Evolutionary conservation across 2,888 invertebrate genomes (phyloP), one percentile per base, ranked within the genome.

Genomic region (Labia minor): DNA sequence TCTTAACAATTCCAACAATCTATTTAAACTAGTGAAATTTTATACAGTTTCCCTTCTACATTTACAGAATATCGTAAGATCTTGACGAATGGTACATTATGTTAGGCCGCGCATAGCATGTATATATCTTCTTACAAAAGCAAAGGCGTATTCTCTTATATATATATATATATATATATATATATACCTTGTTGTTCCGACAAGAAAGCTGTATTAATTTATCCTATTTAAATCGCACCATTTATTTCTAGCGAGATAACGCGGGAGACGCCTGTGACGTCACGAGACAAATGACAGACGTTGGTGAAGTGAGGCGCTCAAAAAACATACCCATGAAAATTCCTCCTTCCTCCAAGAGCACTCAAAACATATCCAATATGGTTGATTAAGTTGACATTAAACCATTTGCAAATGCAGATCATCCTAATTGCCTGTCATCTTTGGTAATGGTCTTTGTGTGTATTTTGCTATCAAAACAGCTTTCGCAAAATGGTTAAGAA

Each of bases 201-300:
- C 49, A 49, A 49, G 49, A 49, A 49, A 49, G 49, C 49, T 49
- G 49, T 49, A 49, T 49, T 49, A 49, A 49, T 49, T 49, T 49
- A 49, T 49, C 49, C 49, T 49, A 49, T 49, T 49, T 49, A 49
- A 49, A 49, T 49, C 49, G 49, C 49, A 16, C 49, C 49, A 49
- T 49, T 49, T 49, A 49, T 49, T 49, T 49, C 49, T 49, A 2
- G 4, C n/a, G 16, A 49, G 49, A 49, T 49, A 49, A 49, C 49
- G 33, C 33, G n/a, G n/a, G n/a, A n/a, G n/a, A 8, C 33, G 49
- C 49, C 49, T 49, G 49, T 49, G 49, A 49, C 49, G 49, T 49
- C 49, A 49, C 49, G 49, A 49, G 49, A 49, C 49, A 49, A 49
- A 49, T 49, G 49, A 49, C 49, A 49, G n/a, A 49, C 14, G 49